These are phyloP conservation scores for Malacosoma neustria DNA, from an alignment of 2,888 invertebrate species.

Conservation along the genomic window DNA sequence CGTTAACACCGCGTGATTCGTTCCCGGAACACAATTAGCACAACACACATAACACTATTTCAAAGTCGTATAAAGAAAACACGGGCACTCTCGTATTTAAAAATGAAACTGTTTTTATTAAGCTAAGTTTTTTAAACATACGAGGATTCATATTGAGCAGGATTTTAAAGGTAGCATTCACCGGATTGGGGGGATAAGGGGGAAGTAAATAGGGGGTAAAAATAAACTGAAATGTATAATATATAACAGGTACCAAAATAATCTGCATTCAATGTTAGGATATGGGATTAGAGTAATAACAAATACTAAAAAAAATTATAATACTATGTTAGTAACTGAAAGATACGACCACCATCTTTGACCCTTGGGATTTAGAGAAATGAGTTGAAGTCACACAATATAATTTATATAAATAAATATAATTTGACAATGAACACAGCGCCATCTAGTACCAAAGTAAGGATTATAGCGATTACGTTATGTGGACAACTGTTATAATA, in stretches of 20 bases:
- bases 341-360: constrained; percentile 31
- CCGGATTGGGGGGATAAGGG: constrained; percentile 28
- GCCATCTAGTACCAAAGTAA: too few species aligned
- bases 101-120: constrained; percentile 15
- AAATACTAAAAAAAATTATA: constrained; percentile 17
- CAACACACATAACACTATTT: constrained; percentile 39
- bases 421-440: too few species aligned
- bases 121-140: too few species aligned
- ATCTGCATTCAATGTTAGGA: constrained; percentile 60
- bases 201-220: constrained; percentile 36
- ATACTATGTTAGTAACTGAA: constrained; percentile 23
- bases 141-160: constrained; percentile 7
- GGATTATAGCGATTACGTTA: too few species aligned
- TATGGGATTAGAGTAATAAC: constrained; percentile 28
- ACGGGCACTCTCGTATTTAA: constrained; percentile 13
- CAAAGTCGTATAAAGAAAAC: constrained; percentile 4
- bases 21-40: constrained; percentile 53
- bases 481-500: too few species aligned
- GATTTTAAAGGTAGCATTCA: constrained; percentile 36
- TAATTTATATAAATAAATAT: background rate
- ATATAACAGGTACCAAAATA: constrained; percentile 58
- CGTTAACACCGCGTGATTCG: constrained; percentile 29
- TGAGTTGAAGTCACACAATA: constrained; percentile 12
- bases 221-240: constrained; percentile 75
- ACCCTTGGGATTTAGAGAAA: constrained; percentile 9